Base-by-base conservation (phyloP, 2,888 invertebrate species). In the Crocallis elinguaria region DNA sequence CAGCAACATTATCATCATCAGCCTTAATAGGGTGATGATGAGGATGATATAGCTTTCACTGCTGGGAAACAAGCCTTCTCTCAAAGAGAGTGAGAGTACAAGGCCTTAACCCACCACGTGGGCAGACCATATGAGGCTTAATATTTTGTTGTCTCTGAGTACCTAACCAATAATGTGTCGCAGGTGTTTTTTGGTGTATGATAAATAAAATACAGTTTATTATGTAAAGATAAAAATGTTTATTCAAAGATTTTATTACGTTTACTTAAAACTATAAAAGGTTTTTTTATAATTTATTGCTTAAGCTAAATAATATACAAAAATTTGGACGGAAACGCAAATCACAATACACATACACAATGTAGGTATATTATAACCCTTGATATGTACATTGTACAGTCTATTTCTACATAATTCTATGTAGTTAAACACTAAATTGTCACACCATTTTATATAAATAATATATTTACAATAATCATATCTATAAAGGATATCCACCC, bases 331-430 rank as follows among this genome's bases (percentile, higher is more conserved):
- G 86, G 84, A 77, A 56, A 70, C 59, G 45, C 58, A 61, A 72
- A 87, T 88, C 87, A 88, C 86, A 81, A 85, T 81, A 86, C 75
- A 88, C 86, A 60, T 88, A 90, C 88, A 54, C 57, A 85, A 63
- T 83, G 88, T 89, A 89, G 54, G 83, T 79, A 86, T 77, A 84
- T 71, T 62, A 70, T 65, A 68, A 52, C 59, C 45, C 37, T 60
- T 71, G 66, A 48, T 66, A 52, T 67, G 38, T 46, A 60, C 50
- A 56, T 33, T 46, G 25, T 43, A 60, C 54, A 59, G 44, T 57
- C 51, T 55, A 54, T 39, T 13, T 69, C 77, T 86, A 85, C 84
- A 86, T 85, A 86, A 67, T 25, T 58, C 66, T 84, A 86, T 84
- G 84, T 87, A 87, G 60, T 43, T 17, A 17, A 39, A 55, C n/a